These are phyloP conservation scores for Sylvilagus floridanus DNA, from an alignment of 2,797 vertebrate species.

Conservation along the genomic window DNA sequence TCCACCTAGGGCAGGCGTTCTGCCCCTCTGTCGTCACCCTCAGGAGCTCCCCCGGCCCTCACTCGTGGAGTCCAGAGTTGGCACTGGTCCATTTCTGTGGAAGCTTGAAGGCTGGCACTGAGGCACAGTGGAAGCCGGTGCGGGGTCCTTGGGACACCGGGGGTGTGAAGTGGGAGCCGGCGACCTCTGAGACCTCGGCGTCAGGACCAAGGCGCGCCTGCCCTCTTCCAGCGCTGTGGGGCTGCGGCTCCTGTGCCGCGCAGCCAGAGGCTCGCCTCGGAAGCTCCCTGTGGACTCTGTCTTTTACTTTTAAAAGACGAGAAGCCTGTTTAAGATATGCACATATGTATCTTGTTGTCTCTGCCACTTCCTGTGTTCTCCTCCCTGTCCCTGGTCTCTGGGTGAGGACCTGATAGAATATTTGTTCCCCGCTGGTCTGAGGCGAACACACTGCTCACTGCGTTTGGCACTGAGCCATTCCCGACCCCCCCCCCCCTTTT, in stretches of 20 bases:
- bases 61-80: not conserved
- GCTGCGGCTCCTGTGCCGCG: not conserved
- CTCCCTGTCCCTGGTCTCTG: not conserved
- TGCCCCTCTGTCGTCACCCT: not conserved
- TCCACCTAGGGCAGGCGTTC: not conserved
- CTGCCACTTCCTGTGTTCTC: not conserved
- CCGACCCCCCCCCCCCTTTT: not conserved
- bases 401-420: not conserved
- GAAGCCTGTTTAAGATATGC: not conserved
- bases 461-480: not conserved
- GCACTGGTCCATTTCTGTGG: not conserved
- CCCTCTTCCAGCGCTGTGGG: not conserved
- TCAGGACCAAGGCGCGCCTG: not conserved
- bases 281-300: not conserved
- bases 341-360: not conserved
- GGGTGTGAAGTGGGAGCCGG: not conserved
- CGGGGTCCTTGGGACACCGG: not conserved
- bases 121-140: not conserved
- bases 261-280: not conserved
- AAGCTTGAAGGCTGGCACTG: not conserved
- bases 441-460: not conserved
- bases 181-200: not conserved
- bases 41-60: not conserved
- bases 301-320: conserved; percentile 40
- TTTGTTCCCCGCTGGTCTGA: not conserved